phyloP scores from a whole-genome alignment of 2,888 invertebrate species.

The Ecliptopera silaceata region DNA sequence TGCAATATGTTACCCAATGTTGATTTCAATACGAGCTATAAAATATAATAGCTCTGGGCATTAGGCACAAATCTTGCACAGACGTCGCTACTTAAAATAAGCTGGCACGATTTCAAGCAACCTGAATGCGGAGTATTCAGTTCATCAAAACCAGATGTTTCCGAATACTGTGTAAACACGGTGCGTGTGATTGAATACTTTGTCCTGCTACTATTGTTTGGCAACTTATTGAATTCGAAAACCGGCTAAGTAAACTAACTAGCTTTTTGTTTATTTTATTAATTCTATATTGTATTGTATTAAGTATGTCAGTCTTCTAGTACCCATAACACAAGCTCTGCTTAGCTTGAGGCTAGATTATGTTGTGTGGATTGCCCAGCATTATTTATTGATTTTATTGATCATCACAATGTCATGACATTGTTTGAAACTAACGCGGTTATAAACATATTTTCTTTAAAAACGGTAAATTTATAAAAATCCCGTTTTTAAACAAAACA shows the following conservation, averaged over 20 bases:
- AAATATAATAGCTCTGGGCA: constrained; percentile 61
- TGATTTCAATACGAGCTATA: constrained; percentile 59
- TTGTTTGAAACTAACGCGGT: too few species aligned
- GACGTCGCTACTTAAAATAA: constrained; percentile 80
- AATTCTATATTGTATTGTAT: too few species aligned
- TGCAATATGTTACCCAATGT: constrained; percentile 38
- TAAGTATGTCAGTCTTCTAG: too few species aligned
- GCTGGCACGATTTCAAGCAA: constrained; percentile 81
- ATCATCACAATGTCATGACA: too few species aligned
- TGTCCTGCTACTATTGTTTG: constrained; percentile 48
- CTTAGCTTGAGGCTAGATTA: too few species aligned
- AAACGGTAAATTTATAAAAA: too few species aligned
- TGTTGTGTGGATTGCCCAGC: too few species aligned
- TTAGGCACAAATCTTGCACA: constrained; percentile 75
- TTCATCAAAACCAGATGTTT: constrained; percentile 80
- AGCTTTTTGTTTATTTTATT: too few species aligned
- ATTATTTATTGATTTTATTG: too few species aligned
- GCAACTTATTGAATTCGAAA: neutral
- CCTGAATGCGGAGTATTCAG: constrained; percentile 79
- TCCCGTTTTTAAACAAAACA: too few species aligned
- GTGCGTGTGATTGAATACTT: constrained; percentile 52
- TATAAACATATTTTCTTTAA: too few species aligned
- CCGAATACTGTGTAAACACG: constrained; percentile 69
- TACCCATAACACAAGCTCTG: too few species aligned
- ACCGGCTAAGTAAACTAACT: neutral